phyloP scores from a whole-genome alignment of 2,888 invertebrate genomes.

The Eupsilia transversa region DNA sequence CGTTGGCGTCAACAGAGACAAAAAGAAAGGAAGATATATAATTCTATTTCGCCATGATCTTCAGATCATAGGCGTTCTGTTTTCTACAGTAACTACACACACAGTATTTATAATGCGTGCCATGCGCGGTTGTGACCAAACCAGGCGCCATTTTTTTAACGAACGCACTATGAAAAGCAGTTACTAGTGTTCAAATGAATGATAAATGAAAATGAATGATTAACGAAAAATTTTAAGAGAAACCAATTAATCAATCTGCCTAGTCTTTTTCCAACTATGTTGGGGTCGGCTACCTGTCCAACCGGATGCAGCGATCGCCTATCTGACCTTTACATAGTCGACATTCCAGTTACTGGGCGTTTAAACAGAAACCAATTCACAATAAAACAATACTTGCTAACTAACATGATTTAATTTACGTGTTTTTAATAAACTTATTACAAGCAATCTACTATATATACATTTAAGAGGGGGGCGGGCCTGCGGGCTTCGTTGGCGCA shows the following conservation, averaged over 20 bases:
- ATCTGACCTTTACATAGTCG: background rate
- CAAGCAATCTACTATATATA: constrained; percentile 62
- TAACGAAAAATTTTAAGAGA: too few relatives aligned
- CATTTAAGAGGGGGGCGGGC: constrained; percentile 49
- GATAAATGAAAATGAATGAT: too few relatives aligned
- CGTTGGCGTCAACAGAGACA: background rate
- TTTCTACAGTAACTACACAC: background rate
- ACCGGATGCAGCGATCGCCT: background rate
- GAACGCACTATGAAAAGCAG: constrained; percentile 2
- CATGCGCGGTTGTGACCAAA: too few relatives aligned
- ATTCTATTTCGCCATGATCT: background rate
- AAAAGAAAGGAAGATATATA: background rate
- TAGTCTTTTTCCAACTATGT: background rate
- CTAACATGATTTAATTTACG: constrained; percentile 67
- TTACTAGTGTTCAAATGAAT: background rate
- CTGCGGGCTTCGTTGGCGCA: constrained; percentile 77
- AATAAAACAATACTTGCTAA: constrained; percentile 44
- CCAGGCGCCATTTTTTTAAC: background rate
- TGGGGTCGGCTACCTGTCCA: background rate
- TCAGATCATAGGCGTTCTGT: background rate
- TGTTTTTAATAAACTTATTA: constrained; percentile 51
- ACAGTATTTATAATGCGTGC: background rate
- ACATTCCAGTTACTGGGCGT: background rate
- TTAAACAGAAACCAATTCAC: constrained; percentile 1
- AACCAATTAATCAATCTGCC: background rate